phyloP scores from a whole-genome alignment of 2,797 vertebrate genomes.

The Petrocephalus schoutedeni region DNA sequence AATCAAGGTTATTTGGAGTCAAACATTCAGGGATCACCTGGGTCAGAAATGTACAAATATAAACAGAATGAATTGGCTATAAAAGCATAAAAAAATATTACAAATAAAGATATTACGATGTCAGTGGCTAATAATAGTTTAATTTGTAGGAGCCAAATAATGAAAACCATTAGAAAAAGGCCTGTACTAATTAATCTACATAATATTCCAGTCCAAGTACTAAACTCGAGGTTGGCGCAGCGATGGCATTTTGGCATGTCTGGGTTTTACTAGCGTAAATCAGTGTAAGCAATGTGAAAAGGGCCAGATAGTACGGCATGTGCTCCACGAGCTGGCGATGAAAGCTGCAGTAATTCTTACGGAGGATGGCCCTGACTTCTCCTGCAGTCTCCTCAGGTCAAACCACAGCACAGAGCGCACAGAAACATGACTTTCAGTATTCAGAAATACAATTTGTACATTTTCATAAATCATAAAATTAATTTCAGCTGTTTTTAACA shows the following conservation, averaged over 20 bases:
- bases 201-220: constrained; percentile 70
- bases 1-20: neutral
- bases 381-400: constrained; percentile 78
- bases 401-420: constrained; percentile 53
- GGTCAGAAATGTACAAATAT: neutral
- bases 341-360: constrained; percentile 12
- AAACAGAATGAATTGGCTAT: neutral
- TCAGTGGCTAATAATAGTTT: neutral
- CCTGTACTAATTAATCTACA: constrained; percentile 71
- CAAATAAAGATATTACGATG: neutral
- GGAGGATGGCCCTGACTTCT: constrained; percentile 63
- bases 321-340: neutral
- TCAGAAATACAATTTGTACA: neutral
- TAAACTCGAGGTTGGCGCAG: constrained; percentile 74
- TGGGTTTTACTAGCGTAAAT: neutral
- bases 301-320: neutral
- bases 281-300: neutral
- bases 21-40: neutral
- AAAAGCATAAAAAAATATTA: neutral
- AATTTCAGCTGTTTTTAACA: constrained; percentile 34
- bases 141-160: constrained; percentile 47
- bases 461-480: neutral
- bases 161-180: constrained; percentile 71
- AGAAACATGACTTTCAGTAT: constrained; percentile 48
- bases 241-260: neutral